These are phyloP conservation scores for Lordiphosa andalusiaca DNA, from an alignment of 2,888 invertebrate species.

Conservation along the genomic window DNA sequence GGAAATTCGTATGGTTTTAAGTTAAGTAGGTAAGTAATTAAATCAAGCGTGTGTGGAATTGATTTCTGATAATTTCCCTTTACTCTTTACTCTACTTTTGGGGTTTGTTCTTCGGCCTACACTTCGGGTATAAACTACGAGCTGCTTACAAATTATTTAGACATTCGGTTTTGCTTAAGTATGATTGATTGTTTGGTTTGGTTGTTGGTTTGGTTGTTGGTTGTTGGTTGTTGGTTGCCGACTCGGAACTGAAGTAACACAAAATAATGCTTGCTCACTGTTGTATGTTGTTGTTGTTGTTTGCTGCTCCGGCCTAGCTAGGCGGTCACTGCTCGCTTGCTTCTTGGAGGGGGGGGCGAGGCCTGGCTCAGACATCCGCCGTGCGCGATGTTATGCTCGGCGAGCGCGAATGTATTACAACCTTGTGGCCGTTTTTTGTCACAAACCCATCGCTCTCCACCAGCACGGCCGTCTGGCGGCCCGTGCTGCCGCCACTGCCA, in stretches of 20 bases:
- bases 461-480: constrained; percentile 90
- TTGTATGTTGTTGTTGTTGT: constrained; percentile 33
- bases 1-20: constrained; percentile 4
- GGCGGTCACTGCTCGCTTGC: constrained; percentile 79
- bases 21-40: constrained; percentile 36
- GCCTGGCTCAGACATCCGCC: constrained; percentile 92
- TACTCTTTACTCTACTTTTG: neutral
- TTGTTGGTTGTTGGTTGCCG: constrained; percentile 37
- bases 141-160: constrained; percentile 58
- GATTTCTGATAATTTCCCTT: constrained; percentile 13
- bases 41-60: constrained; percentile 41
- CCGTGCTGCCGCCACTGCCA: constrained; percentile 82
- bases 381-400: constrained; percentile 91
- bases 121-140: constrained; percentile 43
- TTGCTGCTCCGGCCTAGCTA: constrained; percentile 16
- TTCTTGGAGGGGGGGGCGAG: constrained; percentile 86
- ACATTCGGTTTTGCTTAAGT: constrained; percentile 52
- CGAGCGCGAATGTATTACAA: constrained; percentile 93
- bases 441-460: constrained; percentile 91
- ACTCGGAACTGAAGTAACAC: constrained; percentile 24
- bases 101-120: constrained; percentile 8
- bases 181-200: constrained; percentile 61
- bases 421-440: constrained; percentile 93
- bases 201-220: constrained; percentile 16
- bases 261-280: constrained; percentile 22